phyloP scores from a whole-genome alignment of 1,140 invertebrate genomes.

The Diabrotica virgifera region DNA sequence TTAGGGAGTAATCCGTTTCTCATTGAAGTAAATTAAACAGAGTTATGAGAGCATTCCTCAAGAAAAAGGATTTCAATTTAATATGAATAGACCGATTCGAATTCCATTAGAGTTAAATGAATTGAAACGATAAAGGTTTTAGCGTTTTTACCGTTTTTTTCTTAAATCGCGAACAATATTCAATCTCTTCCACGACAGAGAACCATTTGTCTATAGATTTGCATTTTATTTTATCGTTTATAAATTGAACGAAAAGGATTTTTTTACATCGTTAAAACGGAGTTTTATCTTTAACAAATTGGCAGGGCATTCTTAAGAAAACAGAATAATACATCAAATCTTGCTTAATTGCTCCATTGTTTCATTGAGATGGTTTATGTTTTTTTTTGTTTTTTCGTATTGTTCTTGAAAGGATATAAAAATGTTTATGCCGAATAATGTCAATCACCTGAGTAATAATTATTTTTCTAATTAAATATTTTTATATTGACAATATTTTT shows the following conservation, averaged over 20 bases:
- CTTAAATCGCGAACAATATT: conserved; percentile 7
- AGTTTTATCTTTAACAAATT: not conserved
- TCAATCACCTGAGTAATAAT: too few species aligned
- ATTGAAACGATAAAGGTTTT: not conserved
- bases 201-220: conserved; percentile 3
- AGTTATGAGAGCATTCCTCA: conserved; percentile 11
- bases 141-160: not conserved
- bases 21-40: conserved; percentile 1
- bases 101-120: conserved; percentile 14
- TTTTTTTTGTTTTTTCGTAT: too few species aligned
- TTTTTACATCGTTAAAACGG: conserved; percentile 3
- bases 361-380: not conserved
- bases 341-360: not conserved
- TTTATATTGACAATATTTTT: too few species aligned
- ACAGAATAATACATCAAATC: not conserved
- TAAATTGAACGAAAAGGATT: not conserved
- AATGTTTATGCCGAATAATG: too few species aligned
- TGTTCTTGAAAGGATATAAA: too few species aligned
- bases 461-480: too few species aligned
- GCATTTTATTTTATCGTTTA: not conserved
- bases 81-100: conserved; percentile 14
- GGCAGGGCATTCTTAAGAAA: not conserved
- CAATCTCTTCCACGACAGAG: conserved; percentile 3
- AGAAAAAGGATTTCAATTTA: conserved; percentile 14
- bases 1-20: conserved; percentile 5